phyloP scores from a whole-genome alignment of 2,113 vertebrate genomes.

The Laticauda laticaudata region DNA sequence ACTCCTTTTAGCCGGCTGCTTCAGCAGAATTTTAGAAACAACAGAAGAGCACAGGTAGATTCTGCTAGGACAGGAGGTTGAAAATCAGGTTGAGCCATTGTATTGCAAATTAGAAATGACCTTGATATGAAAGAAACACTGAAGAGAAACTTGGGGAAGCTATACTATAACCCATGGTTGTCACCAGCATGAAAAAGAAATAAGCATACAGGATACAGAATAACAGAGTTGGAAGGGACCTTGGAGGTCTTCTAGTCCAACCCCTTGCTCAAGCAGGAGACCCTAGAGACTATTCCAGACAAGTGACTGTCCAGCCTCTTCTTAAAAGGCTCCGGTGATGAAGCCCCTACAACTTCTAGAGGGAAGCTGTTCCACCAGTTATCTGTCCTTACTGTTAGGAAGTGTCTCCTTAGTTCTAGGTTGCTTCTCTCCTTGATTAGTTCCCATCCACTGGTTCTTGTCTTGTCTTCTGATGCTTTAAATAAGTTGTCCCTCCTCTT shows the following conservation, averaged over 20 bases:
- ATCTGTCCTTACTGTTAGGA: too few relatives aligned
- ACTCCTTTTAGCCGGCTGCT: neutral
- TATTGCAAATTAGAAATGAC: neutral
- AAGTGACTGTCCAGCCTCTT: neutral
- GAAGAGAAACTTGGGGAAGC: neutral
- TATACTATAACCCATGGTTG: neutral
- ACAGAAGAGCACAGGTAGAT: neutral
- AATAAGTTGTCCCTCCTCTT: too few relatives aligned
- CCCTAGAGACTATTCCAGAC: neutral
- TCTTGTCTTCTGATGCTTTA: too few relatives aligned
- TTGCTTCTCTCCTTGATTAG: too few relatives aligned
- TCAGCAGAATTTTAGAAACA: neutral
- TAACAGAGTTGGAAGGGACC: neutral
- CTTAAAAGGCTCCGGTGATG: neutral
- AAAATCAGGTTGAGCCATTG: neutral
- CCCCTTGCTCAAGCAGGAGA: neutral
- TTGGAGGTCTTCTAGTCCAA: neutral
- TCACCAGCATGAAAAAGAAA: neutral
- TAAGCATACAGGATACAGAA: neutral
- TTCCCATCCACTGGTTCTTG: too few relatives aligned
- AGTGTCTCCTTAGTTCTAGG: too few relatives aligned
- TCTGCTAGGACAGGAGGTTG: neutral
- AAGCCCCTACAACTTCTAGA: neutral
- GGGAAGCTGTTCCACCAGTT: neutral
- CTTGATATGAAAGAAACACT: neutral